Percentiles rank a stretch among this genome's conserved stretches.
These are phyloP conservation scores for Malurus elegans DNA, from an alignment of 2,113 vertebrate species.

Conservation along the genomic window DNA sequence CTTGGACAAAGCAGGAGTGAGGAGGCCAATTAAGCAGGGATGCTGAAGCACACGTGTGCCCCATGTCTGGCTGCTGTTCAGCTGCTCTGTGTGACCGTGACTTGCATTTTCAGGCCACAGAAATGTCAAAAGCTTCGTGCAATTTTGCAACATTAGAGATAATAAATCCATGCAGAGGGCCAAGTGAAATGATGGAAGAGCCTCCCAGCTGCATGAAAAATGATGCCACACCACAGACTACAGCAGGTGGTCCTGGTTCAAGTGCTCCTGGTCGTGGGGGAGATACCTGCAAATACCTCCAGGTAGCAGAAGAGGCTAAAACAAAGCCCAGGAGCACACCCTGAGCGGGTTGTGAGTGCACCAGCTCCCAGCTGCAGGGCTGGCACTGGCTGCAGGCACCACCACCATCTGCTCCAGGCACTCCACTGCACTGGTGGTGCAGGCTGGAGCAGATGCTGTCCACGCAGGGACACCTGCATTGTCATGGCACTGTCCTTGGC, in stretches of 20 bases:
- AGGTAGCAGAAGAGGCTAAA: neutral
- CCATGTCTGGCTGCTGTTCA: neutral
- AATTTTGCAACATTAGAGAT: neutral
- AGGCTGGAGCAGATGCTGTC: neutral
- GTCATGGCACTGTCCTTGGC: neutral
- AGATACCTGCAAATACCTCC: neutral
- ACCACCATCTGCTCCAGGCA: neutral
- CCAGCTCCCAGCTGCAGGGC: neutral
- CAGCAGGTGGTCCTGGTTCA: neutral
- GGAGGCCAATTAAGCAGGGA: neutral
- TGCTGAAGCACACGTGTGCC: neutral
- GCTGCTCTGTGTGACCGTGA: neutral
- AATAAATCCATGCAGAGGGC: neutral
- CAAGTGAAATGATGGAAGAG: neutral
- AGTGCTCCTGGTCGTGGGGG: neutral
- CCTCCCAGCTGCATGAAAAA: neutral
- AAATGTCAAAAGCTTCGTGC: constrained; percentile 11
- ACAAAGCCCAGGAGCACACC: neutral
- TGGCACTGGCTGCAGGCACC: neutral
- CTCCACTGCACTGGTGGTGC: accelerated
- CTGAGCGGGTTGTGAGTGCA: neutral
- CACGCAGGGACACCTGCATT: neutral
- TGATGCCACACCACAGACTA: neutral
- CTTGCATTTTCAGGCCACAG: neutral
- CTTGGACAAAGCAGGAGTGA: neutral